Evolutionary conservation across 2,888 invertebrate species (phyloP).

Genomic region (Lycaena phlaeas): DNA sequence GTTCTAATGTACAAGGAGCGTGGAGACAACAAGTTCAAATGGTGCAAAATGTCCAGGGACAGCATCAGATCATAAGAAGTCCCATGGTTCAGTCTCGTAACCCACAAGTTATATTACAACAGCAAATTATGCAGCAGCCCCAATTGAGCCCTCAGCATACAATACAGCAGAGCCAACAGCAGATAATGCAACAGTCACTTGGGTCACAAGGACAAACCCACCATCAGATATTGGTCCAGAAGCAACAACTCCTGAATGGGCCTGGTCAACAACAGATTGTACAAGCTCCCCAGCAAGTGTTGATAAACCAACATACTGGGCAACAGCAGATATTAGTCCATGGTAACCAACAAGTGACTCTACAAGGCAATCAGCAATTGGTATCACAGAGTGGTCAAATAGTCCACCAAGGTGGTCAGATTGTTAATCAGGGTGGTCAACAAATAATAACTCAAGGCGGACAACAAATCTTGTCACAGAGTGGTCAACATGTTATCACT

Average conservation of each 20-base stretch:
- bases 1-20: slow-evolving; percentile 44
- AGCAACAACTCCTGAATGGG: slow-evolving; percentile 73
- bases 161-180: slow-evolving; percentile 70
- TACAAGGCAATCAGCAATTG: slow-evolving; percentile 61
- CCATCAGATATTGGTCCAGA: slow-evolving; percentile 64
- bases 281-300: slow-evolving; percentile 67
- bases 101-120: slow-evolving; percentile 67
- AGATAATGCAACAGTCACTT: slow-evolving; percentile 74
- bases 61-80: slow-evolving; percentile 64
- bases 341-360: slow-evolving; percentile 62
- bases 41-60: slow-evolving; percentile 68
- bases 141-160: slow-evolving; percentile 69
- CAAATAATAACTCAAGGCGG: slow-evolving; percentile 56
- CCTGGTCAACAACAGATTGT: slow-evolving; percentile 67
- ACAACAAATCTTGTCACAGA: slow-evolving; percentile 60
- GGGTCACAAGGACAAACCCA: slow-evolving; percentile 66
- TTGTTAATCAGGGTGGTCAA: slow-evolving; percentile 59
- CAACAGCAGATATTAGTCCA: slow-evolving; percentile 66
- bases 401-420: slow-evolving; percentile 60
- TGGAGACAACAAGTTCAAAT: slow-evolving; percentile 69
- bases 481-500: slow-evolving; percentile 63
- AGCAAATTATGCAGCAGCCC: slow-evolving; percentile 69
- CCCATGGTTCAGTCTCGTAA: slow-evolving; percentile 61
- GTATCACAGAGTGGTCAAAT: slow-evolving; percentile 64
- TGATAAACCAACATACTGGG: slow-evolving; percentile 63